These are phyloP conservation scores for Chromobotia macracanthus DNA, from an alignment of 2,797 vertebrate genomes.

Conservation along the genomic window DNA sequence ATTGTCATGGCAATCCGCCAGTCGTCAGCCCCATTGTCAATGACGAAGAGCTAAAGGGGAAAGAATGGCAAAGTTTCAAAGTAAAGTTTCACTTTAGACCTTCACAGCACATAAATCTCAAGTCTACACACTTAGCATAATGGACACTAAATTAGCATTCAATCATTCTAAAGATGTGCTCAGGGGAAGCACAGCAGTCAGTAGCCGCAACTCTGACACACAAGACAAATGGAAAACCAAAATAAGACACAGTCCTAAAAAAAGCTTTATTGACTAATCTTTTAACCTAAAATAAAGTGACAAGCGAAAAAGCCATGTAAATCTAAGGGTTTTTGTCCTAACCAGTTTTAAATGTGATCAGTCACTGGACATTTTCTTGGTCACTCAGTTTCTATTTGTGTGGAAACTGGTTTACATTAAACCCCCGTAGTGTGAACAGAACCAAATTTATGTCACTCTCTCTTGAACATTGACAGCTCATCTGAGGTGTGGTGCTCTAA, in stretches of 20 bases:
- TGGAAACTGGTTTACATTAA: not conserved
- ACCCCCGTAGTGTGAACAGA: not conserved
- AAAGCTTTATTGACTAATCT: constrained; percentile 4
- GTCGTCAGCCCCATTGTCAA: constrained; percentile 97
- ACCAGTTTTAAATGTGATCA: not conserved
- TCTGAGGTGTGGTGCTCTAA: not conserved
- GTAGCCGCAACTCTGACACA: not conserved
- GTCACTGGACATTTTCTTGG: not conserved
- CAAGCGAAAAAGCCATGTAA: not conserved
- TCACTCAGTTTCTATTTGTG: not conserved
- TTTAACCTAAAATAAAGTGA: not conserved
- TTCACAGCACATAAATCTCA: not conserved
- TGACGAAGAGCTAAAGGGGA: constrained; percentile 85
- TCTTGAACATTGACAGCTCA: not conserved
- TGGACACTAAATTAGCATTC: constrained; percentile 22
- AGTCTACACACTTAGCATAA: constrained; percentile 11
- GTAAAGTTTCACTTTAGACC: constrained; percentile 22
- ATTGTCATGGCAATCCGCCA: constrained; percentile 99
- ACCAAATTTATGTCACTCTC: not conserved
- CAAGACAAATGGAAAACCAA: not conserved
- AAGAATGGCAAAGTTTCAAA: constrained; percentile 58
- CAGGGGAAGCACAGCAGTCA: not conserved
- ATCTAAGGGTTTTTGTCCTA: not conserved
- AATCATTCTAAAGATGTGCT: not conserved
- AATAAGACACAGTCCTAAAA: not conserved